Evolutionary conservation across 2,888 invertebrate genomes (phyloP).

Genomic region (Plutella xylostella): DNA sequence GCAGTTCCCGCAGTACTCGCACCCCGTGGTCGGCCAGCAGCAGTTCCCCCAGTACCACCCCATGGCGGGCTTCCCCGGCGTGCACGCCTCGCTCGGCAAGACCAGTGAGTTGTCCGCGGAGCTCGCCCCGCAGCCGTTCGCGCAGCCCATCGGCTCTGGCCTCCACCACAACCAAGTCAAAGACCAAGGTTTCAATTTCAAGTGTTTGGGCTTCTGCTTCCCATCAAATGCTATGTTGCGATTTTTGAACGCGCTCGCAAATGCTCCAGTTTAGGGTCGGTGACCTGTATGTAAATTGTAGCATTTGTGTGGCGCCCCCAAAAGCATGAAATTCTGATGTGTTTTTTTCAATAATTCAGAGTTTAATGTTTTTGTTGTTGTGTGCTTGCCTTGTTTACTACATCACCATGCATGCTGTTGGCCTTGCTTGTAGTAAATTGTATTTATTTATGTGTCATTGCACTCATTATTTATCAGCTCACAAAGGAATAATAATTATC

Average conservation of each 20-base stretch:
- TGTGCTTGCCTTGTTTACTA: too few species aligned
- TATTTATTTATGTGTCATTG: too few species aligned
- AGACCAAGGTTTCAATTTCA: slow-evolving; percentile 63
- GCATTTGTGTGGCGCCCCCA: too few species aligned
- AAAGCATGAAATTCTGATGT: too few species aligned
- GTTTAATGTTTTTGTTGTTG: too few species aligned
- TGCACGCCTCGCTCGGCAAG: slow-evolving; percentile 58
- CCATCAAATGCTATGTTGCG: slow-evolving; percentile 50
- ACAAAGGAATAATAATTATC: too few species aligned
- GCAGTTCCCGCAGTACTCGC: slow-evolving; percentile 74
- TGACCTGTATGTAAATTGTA: too few species aligned
- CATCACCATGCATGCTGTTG: too few species aligned
- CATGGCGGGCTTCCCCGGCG: slow-evolving; percentile 62
- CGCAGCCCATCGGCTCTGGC: slow-evolving; percentile 59
- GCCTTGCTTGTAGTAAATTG: too few species aligned
- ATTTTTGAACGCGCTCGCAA: slow-evolving; percentile 46
- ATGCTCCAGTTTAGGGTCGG: too few species aligned
- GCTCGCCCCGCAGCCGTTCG: slow-evolving; percentile 41
- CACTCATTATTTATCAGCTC: too few species aligned
- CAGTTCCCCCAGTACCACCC: slow-evolving; percentile 61
- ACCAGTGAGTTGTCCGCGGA: slow-evolving; percentile 68
- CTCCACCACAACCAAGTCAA: slow-evolving; percentile 63
- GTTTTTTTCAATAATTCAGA: too few species aligned
- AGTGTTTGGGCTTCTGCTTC: slow-evolving; percentile 38
- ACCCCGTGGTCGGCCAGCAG: slow-evolving; percentile 76